Percentiles rank a stretch among this genome's conserved stretches.
Conservation (phyloP, 2,888 invertebrate genomes). For the Hypolimnas misippus region DNA sequence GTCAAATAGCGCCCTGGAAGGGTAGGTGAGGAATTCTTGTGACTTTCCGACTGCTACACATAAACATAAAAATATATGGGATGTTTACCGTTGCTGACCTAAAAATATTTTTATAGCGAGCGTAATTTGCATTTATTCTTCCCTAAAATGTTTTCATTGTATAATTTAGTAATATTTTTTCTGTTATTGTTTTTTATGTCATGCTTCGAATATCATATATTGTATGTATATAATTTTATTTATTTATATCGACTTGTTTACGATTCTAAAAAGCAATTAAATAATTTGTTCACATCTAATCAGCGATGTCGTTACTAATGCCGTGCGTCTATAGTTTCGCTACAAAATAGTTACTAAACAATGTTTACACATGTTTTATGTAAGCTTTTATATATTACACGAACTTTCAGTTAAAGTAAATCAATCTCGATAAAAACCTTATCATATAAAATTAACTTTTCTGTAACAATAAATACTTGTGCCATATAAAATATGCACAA, state of each 20-base stretch:
- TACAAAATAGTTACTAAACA: background rate
- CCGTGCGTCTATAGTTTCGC: background rate
- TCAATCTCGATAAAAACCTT: no score
- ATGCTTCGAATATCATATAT: background rate
- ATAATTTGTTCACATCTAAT: background rate
- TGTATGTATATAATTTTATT: no score
- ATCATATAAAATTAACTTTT: no score
- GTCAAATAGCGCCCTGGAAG: constrained; percentile 44
- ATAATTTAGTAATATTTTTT: background rate
- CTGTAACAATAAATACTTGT: no score
- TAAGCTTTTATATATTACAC: background rate
- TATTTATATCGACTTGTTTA: no score
- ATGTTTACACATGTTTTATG: background rate
- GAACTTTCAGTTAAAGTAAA: background rate
- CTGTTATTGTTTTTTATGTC: no score
- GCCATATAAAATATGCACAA: no score
- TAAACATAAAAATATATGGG: background rate
- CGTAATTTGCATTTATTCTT: background rate
- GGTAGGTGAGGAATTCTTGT: constrained; percentile 50
- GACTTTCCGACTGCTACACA: constrained; percentile 41
- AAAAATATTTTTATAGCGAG: background rate
- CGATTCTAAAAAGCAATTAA: background rate
- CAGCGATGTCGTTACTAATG: background rate
- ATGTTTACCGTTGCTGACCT: background rate
- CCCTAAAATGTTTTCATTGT: background rate